These are phyloP conservation scores for Ditylenchus weischeri DNA, from an alignment of 2,888 invertebrate genomes.

Conservation along the genomic window DNA sequence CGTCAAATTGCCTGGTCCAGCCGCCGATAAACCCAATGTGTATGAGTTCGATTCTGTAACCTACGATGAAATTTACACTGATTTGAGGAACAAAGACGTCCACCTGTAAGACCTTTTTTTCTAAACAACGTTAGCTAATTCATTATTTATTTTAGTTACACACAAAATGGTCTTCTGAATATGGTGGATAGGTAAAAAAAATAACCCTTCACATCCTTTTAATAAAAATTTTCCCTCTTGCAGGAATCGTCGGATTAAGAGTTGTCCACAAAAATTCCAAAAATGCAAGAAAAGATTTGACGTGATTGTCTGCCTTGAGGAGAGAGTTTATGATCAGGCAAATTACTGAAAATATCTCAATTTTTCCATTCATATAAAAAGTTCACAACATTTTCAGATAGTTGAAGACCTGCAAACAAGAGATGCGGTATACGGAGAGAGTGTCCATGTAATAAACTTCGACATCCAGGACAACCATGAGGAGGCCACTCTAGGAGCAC, in stretches of 20 bases:
- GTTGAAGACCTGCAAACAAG: constrained; percentile 68
- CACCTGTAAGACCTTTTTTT: constrained; percentile 38
- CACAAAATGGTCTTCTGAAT: constrained; percentile 93
- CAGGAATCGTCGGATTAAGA: constrained; percentile 83
- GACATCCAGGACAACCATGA: constrained; percentile 99
- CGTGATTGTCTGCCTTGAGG: constrained; percentile 92
- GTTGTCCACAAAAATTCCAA: constrained; percentile 90
- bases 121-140: not conserved
- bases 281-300: constrained; percentile 82
- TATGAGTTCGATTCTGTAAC: constrained; percentile 77
- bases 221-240: too few relatives aligned
- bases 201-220: too few relatives aligned
- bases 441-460: constrained; percentile 93
- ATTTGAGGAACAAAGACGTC: constrained; percentile 41
- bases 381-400: constrained; percentile 36
- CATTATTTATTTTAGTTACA: constrained; percentile 66
- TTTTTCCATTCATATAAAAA: too few relatives aligned
- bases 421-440: constrained; percentile 73
- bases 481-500: constrained; percentile 96
- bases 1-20: constrained; percentile 91
- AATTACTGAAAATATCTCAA: too few relatives aligned
- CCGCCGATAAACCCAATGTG: constrained; percentile 85
- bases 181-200: constrained; percentile 78
- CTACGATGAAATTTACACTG: constrained; percentile 86
- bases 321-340: constrained; percentile 96